phyloP scores from a whole-genome alignment of 2,113 vertebrate species.

The Aptenodytes forsteri region DNA sequence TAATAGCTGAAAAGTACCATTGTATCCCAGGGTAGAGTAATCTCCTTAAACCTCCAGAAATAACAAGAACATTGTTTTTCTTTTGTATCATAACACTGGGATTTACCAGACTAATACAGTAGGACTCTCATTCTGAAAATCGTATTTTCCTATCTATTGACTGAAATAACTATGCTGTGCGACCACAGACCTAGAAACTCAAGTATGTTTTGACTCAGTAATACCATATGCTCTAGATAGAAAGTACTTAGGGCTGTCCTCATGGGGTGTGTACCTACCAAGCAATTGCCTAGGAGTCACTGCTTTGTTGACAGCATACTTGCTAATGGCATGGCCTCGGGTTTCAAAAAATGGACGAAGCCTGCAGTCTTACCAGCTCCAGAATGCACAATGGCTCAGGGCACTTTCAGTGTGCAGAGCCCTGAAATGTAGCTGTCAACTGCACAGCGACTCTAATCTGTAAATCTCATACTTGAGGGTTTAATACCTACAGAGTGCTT shows the following conservation, averaged over 20 bases:
- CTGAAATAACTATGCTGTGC: not conserved
- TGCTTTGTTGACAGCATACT: not conserved
- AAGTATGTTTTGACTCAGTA: not conserved
- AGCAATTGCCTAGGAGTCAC: not conserved
- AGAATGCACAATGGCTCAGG: not conserved
- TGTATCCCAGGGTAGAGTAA: conserved; percentile 39
- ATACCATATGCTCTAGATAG: not conserved
- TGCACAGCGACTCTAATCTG: fast-evolving
- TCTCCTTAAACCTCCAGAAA: conserved; percentile 49
- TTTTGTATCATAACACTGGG: conserved; percentile 55
- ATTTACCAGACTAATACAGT: conserved; percentile 44
- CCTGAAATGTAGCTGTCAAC: not conserved
- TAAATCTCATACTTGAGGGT: not conserved
- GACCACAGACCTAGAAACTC: not conserved
- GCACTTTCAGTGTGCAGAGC: not conserved
- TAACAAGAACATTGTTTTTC: conserved; percentile 61
- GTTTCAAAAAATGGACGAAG: not conserved
- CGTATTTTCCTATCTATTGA: conserved; percentile 7
- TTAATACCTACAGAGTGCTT: not conserved
- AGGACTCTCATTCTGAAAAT: conserved; percentile 22
- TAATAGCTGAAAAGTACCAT: conserved; percentile 51
- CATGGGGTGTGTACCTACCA: not conserved
- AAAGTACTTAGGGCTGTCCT: not conserved
- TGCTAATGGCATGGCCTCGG: not conserved
- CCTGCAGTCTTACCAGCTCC: not conserved